Base-by-base conservation (phyloP, 2,888 invertebrate species). In the Scaptomyza tumidula region DNA sequence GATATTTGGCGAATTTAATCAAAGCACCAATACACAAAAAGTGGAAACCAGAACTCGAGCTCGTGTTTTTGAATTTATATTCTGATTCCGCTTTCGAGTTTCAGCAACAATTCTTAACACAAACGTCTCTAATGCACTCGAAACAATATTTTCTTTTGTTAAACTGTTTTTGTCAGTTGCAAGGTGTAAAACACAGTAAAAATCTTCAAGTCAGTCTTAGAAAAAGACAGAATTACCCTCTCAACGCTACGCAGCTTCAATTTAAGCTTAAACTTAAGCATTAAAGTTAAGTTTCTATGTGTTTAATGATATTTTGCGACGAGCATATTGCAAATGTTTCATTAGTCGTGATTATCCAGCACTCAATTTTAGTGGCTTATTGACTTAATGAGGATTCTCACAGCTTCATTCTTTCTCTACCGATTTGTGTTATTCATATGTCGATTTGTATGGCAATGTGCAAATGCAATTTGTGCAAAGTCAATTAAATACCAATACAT, bases 1-100 rank as follows among this genome's bases (percentile, higher is more conserved):
- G 78, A 69, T 85, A 84, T 87, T 87, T 82, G 86, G 87, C 82
- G 87, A 84, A 86, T 84, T 84, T 84, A 84, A 84, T 84, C 83
- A 84, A 75, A 71, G 54, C 79, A 68, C 52, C 76, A 78, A 75
- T 58, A 66, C 56, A 55, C 56, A 55, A 75, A 33, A 9, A 83
- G 75, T 80, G 63, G 66, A 58, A 29, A 35, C 19, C 80, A 41
- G 16, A 50, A 48, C 60, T 35, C 44, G 11, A 35, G 24, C n/a
- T 24, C 10, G 19, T 29, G 29, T 29, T 29, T 24, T 5, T 24
- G 0, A 24, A 24, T 24, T 24, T 29, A 7, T 29, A n/a, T 37
- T 37, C 37, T 3, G 11, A 35, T 35, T 35, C 6, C 13, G 35
- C n/a, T n/a, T n/a, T 0, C 27, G 13, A 2, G 13, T 13, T 35